Evolutionary conservation across 2,113 vertebrate species (phyloP).

Genomic region (Ancistrus triradiatus): DNA sequence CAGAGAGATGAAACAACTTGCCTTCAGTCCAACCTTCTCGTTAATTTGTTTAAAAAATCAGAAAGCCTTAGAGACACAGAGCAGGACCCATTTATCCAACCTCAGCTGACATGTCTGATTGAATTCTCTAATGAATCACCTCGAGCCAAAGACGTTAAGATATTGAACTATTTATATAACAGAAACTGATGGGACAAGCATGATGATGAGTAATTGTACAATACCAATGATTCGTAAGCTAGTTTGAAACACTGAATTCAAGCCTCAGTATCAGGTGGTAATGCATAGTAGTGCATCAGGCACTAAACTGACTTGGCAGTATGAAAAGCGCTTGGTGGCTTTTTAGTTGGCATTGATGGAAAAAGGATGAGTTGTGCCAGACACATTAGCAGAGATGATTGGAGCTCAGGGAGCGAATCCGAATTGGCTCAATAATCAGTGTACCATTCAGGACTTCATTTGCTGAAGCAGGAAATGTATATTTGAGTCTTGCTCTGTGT

Average conservation of each 20-base stretch:
- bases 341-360: conserved; percentile 12
- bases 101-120: conserved; percentile 5
- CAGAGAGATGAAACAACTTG: conserved; percentile 27
- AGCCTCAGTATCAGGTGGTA: conserved; percentile 3
- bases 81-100: conserved; percentile 22
- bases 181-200: background rate
- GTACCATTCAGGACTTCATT: conserved; percentile 11
- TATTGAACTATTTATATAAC: conserved; percentile 4
- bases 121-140: conserved; percentile 13
- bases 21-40: background rate
- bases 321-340: conserved; percentile 9
- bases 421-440: conserved; percentile 27
- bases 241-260: too few species aligned
- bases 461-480: conserved; percentile 14
- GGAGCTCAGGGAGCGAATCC: conserved; percentile 27
- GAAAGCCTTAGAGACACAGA: conserved; percentile 9
- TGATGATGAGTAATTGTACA: too few species aligned
- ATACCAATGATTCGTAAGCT: background rate
- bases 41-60: conserved; percentile 22
- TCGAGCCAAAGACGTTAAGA: conserved; percentile 12
- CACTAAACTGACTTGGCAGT: background rate
- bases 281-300: background rate
- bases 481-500: conserved; percentile 5
- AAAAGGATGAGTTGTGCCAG: conserved; percentile 7
- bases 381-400: conserved; percentile 28